Base-by-base conservation (phyloP, 2,888 invertebrate genomes). In the Scaptomyza cyrtandrae region DNA sequence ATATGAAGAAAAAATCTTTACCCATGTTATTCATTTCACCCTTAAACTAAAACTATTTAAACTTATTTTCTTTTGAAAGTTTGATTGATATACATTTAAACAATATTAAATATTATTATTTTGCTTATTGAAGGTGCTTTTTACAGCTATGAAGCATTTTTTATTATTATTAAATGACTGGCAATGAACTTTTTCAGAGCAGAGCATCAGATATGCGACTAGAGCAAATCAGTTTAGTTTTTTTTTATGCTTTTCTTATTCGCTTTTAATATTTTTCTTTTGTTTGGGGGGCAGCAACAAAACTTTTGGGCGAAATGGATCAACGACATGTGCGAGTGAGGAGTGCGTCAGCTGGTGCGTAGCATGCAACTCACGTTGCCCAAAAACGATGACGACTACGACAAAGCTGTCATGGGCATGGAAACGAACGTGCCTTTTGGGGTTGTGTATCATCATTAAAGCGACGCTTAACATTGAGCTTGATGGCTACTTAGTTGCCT, bases 381-480 rank as follows among this genome's bases (percentile, higher is more conserved):
- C 74, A 11, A 59, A 59, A 71, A 76, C 54, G 80, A 75, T 75
- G 80, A 74, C 86, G 74, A 63, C 58, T 63, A 78, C 79, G 75
- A 59, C 45, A 61, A 31, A 44, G 72, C 50, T 73, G 75, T 78
- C 79, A 79, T 79, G 54, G 80, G 76, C 76, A 64, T 63, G 75
- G 66, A 59, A 67, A 80, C 72, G 70, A 75, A 75, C 60, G 62
- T 66, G 72, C 50, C 35, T 41, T 49, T 41, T 19, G 62, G 37
- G 37, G 52, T 44, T 37, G 19, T 3, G 65, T 69, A 69, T 85
- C 60, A 67, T 78, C 19, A 77, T 78, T 85, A 88, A 89, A 82
- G 71, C 81, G 63, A 57, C 84, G 69, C 86, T 41, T 85, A 85
- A 75, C 85, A 89, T 88, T 85, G 85, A 85, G 88, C 80, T 83